Base-by-base conservation (phyloP, 1,140 invertebrate genomes). In the Ditylenchus dipsaci region DNA sequence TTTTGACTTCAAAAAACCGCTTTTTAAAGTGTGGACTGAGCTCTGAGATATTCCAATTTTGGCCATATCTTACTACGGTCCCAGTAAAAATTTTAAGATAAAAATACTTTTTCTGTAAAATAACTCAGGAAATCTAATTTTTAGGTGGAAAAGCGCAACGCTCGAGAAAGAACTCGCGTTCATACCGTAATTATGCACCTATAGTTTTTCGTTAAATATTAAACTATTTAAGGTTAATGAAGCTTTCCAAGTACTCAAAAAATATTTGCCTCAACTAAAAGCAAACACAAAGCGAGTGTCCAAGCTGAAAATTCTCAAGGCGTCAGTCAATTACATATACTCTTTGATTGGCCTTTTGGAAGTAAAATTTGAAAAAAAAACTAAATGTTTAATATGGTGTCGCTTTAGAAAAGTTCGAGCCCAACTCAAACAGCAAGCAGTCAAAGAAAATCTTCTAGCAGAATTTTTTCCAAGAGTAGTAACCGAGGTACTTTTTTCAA, bases 241-340 rank as follows among this genome's bases (percentile, higher is more conserved):
- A 53, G 49, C 49, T 8, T 53, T 53, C 49, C 49, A 53, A 5
- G 23, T 59, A 15, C 42, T 70, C 23, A 67, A 69, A 61, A 26
- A 38, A 15, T 42, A 59, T 58, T 29, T 69, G 8, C 67, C 67
- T 9, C 29, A 29, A 11, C 49, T 69, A 7, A 63, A 58, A 23
- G 65, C 65, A 69, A 69, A 69, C 29, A 66, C 67, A 19, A 78
- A 78, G 60, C 67, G 77, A 43, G 77, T 78, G 13, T 80, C 78
- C 26, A 78, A 78, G 63, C 27, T 65, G n/a, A 65, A 65, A 29
- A 65, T 65, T 60, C 63, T 65, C 13, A 65, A 64, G 27, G 63
- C 63, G 42, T 26, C 63, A n/a, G 21, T 65, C 26, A 56, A 65
- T 17, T 65, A 65, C 63, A 65, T 65, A 1, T 63, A 65, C 27